Conservation (phyloP, 2,888 invertebrate species). For the Cosmorhoe ocellata region DNA sequence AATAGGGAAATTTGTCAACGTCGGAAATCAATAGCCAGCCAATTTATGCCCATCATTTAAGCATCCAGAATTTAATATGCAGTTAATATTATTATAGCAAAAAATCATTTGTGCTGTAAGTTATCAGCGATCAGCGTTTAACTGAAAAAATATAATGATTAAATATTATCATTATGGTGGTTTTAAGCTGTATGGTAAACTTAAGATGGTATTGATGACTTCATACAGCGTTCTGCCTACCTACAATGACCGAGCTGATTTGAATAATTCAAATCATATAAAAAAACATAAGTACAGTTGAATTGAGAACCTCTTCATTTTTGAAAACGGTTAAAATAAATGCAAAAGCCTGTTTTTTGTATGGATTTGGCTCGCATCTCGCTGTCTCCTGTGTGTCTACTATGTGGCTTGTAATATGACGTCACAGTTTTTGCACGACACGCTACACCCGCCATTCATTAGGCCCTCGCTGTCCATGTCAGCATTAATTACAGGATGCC, state of each 20-base stretch:
- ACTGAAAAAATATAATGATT: background rate
- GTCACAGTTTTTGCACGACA: constrained; percentile 71
- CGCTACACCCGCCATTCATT: constrained; percentile 74
- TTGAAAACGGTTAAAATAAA: no score
- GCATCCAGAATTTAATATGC: constrained; percentile 67
- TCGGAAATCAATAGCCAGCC: constrained; percentile 70
- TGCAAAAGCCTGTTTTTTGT: no score
- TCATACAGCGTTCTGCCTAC: no score
- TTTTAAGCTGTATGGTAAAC: no score
- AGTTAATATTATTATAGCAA: constrained; percentile 43
- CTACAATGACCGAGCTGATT: no score
- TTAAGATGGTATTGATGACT: no score
- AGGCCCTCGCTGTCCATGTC: constrained; percentile 62
- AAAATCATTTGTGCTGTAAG: constrained; percentile 31
- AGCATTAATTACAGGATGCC: constrained; percentile 74
- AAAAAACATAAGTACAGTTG: no score
- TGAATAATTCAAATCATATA: no score
- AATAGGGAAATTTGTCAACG: constrained; percentile 42
- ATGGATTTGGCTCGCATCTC: no score
- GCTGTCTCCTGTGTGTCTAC: constrained; percentile 31
- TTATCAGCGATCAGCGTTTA: constrained; percentile 31
- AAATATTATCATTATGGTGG: no score
- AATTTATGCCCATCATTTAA: constrained; percentile 73
- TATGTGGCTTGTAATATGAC: constrained; percentile 62
- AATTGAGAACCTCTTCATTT: no score